Evolutionary conservation across 2,113 vertebrate genomes (phyloP).

Genomic region (Muntiacus reevesi): DNA sequence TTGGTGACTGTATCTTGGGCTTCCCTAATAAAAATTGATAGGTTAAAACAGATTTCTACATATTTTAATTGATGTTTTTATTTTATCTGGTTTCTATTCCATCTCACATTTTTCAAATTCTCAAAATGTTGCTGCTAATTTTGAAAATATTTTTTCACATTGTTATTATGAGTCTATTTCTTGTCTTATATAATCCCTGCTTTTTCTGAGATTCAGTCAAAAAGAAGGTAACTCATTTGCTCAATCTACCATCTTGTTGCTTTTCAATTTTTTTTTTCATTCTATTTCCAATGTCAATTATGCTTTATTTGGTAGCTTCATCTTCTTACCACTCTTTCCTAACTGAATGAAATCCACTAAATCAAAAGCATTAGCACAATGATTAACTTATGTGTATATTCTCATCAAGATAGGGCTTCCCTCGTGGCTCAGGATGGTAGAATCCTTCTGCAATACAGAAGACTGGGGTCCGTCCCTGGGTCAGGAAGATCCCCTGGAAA

Average conservation of each 20-base stretch:
- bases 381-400: not conserved
- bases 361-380: not conserved
- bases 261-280: not conserved
- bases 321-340: not conserved
- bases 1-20: not conserved
- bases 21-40: not conserved
- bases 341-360: not conserved
- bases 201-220: not conserved
- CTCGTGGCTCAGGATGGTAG: not conserved
- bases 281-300: not conserved
- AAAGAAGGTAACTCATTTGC: not conserved
- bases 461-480: not conserved
- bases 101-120: not conserved
- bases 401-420: not conserved
- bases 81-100: not conserved
- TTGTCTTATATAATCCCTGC: not conserved
- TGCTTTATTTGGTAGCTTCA: not conserved
- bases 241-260: not conserved
- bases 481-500: not conserved
- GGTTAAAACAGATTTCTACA: not conserved
- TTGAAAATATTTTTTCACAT: not conserved
- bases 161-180: not conserved
- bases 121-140: not conserved
- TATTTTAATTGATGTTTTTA: not conserved
- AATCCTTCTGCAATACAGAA: not conserved